Evolutionary conservation across 2,888 invertebrate genomes (phyloP), one percentile per base, ranked within the genome.

Genomic region (Subacronicta megacephala): DNA sequence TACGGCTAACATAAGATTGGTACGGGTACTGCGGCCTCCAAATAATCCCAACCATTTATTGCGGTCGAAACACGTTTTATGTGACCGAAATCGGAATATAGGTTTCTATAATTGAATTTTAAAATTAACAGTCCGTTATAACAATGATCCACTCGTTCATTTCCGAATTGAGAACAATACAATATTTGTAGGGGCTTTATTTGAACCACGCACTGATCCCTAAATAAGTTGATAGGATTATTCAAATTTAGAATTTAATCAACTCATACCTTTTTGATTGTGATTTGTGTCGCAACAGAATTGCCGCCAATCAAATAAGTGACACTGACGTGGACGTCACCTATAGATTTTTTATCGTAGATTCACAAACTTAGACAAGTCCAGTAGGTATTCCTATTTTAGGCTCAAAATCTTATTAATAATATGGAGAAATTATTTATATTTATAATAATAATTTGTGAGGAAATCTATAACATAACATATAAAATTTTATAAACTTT

Each of bases 31-130:
- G 3, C 23, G 10, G 40, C 13, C 2, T 12, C 16, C 36, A 15
- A 31, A 52, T 41, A 46, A 47, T 33, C 42, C 31, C 12, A 43
- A 61, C 60, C 63, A 61, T 67, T 67, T 67, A 63, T 53, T 40
- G 50, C 66, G 43, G 61, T 37, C 12, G 13, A 12, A 52, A 49
- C 67, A 36, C 68, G 43, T 50, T 65, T 65, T 50, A 15, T 43
- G 45, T 18, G 16, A 61, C 62, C 46, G 26, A 53, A 47, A 16
- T 53, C 42, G 35, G 26, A 15, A 46, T 52, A 67, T 67, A 46
- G 68, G 43, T 31, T 61, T 53, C 31, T 45, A 44, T 63, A 63
- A 63, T 63, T 63, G 68, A 63, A 63, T 63, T 63, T 63, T 53
- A 52, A 67, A 67, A 67, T 63, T 61, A 63, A 67, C 61, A 60